A percentile compares a stretch with the other conserved stretches of the same genome.
These are phyloP conservation scores for Setophaga petechia DNA, from an alignment of 2,113 vertebrate species.

Conservation along the genomic window DNA sequence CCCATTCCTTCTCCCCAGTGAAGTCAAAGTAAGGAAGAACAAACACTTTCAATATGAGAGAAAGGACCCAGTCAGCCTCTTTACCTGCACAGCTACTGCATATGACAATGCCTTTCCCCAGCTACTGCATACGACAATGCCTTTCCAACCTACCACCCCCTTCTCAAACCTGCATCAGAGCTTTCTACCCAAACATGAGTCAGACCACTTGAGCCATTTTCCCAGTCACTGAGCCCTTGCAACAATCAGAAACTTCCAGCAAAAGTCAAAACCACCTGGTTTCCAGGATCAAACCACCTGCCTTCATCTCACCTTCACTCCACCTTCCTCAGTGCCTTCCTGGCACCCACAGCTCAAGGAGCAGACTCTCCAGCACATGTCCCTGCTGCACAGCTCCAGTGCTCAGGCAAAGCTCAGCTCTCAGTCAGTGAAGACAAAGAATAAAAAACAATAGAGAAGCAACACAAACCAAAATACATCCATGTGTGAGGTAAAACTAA, in stretches of 20 bases:
- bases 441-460: not conserved
- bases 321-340: not conserved
- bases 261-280: not conserved
- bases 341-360: rapidly evolving
- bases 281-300: not conserved
- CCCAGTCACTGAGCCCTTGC: not conserved
- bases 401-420: not conserved
- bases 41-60: not conserved
- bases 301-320: not conserved
- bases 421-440: not conserved
- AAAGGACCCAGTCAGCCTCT: not conserved
- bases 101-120: not conserved
- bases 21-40: not conserved
- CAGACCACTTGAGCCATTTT: not conserved
- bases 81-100: not conserved
- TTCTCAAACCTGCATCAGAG: not conserved
- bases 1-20: not conserved
- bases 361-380: not conserved
- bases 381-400: not conserved
- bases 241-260: not conserved
- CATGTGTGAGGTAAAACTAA: not conserved
- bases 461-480: not conserved
- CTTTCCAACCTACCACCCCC: rapidly evolving
- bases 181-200: not conserved
- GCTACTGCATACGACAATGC: not conserved